Percentiles rank a stretch among this genome's conserved stretches.
Conservation (phyloP, 2,797 vertebrate genomes). For the Hydrolagus colliei region DNA sequence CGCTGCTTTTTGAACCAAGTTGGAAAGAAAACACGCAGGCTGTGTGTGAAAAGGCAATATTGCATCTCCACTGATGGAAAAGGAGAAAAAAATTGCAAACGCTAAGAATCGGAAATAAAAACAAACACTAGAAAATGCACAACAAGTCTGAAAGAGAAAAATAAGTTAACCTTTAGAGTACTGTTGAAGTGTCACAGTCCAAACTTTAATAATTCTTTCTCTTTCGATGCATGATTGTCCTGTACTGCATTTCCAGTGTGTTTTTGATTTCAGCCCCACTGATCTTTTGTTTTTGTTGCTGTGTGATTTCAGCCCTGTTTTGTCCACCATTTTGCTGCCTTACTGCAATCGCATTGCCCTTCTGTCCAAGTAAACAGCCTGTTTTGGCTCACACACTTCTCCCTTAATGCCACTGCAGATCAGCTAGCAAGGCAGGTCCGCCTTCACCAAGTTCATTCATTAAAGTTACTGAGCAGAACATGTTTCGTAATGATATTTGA, state of each 20-base stretch:
- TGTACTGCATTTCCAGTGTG: too few relatives aligned
- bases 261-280: not conserved
- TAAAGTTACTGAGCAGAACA: slow-evolving; percentile 4
- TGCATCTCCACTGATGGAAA: not conserved
- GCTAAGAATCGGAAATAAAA: too few relatives aligned
- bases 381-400: not conserved
- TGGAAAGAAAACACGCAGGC: not conserved
- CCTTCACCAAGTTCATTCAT: not conserved
- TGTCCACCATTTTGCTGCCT: not conserved
- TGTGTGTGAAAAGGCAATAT: not conserved
- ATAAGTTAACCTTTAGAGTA: too few relatives aligned
- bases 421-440: not conserved
- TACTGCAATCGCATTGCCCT: not conserved
- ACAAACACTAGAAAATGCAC: too few relatives aligned
- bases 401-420: not conserved
- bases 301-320: not conserved
- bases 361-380: not conserved
- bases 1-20: not conserved
- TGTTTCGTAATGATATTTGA: slow-evolving; percentile 24
- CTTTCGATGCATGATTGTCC: too few relatives aligned
- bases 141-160: too few relatives aligned
- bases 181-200: too few relatives aligned
- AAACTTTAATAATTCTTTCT: too few relatives aligned
- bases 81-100: too few relatives aligned
- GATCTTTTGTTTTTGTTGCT: not conserved